A percentile compares a stretch with the other conserved stretches of the same genome.
These are phyloP conservation scores for Pogonomyrmex californicus DNA, from an alignment of 1,140 invertebrate species.

Conservation along the genomic window DNA sequence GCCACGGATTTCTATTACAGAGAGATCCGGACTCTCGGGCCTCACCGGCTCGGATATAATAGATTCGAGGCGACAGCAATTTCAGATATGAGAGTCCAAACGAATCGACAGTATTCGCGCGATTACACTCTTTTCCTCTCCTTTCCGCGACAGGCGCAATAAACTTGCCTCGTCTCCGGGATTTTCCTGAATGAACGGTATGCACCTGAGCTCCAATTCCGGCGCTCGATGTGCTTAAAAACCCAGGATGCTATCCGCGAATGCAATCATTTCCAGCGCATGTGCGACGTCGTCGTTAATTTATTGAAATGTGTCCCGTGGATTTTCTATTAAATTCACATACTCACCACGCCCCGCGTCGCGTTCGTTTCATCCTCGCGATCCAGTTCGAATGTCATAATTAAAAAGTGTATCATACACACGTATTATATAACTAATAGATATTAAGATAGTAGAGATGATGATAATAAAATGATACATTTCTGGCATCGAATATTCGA, in stretches of 20 bases:
- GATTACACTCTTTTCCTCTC: constrained; percentile 69
- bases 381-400: constrained; percentile 43
- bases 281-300: constrained; percentile 57
- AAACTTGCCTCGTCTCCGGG: constrained; percentile 55
- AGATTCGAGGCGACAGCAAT: constrained; percentile 67
- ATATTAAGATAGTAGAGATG: neutral
- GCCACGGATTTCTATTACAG: constrained; percentile 61
- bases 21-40: constrained; percentile 30
- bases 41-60: constrained; percentile 58
- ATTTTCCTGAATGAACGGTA: constrained; percentile 60
- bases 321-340: constrained; percentile 55
- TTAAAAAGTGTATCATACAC: constrained; percentile 37
- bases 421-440: constrained; percentile 33
- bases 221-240: constrained; percentile 69
- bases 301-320: constrained; percentile 60
- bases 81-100: constrained; percentile 71
- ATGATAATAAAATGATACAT: neutral
- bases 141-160: constrained; percentile 47
- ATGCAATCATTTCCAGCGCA: constrained; percentile 60
- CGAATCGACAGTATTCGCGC: constrained; percentile 68
- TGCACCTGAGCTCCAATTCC: constrained; percentile 70
- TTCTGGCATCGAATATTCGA: neutral
- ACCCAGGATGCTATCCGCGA: constrained; percentile 56
- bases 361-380: constrained; percentile 1
- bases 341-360: constrained; percentile 9